A percentile compares a stretch with the other conserved stretches of the same genome.
These are phyloP conservation scores for Drosophila pandora DNA, from an alignment of 1,140 invertebrate species.

Conservation along the genomic window DNA sequence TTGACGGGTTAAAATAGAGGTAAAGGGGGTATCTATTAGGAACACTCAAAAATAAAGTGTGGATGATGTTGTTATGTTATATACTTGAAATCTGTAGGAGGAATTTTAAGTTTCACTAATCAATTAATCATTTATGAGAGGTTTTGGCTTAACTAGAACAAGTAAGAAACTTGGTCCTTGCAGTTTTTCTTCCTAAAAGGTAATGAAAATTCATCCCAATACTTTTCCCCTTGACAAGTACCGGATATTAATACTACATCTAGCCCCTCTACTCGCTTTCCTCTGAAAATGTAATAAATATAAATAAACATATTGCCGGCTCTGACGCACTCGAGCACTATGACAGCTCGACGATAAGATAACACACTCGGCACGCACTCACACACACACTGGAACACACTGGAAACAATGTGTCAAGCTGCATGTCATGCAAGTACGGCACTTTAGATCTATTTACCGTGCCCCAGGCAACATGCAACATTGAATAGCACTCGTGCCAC, in stretches of 20 bases:
- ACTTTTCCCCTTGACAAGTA: not conserved
- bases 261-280: not conserved
- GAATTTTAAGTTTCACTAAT: no score
- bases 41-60: conserved; percentile 10
- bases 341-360: conserved; percentile 46
- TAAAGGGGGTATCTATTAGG: conserved; percentile 10
- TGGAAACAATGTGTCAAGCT: conserved; percentile 44
- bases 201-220: no score
- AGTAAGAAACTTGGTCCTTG: not conserved
- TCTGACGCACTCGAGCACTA: conserved; percentile 28
- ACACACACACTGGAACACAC: not conserved
- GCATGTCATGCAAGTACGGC: conserved; percentile 47
- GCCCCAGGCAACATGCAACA: conserved; percentile 5
- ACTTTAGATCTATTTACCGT: conserved; percentile 34
- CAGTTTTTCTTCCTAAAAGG: no score
- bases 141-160: not conserved
- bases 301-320: conserved; percentile 42
- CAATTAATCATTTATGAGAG: no score
- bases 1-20: conserved; percentile 8
- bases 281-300: conserved; percentile 36
- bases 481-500: not conserved
- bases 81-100: no score
- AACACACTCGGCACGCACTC: conserved; percentile 25
- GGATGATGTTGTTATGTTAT: not conserved
- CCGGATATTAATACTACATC: not conserved